Percentiles rank a stretch among this genome's conserved stretches.
Conservation (phyloP, 2,797 vertebrate species). For the Sibirionetta formosa region DNA sequence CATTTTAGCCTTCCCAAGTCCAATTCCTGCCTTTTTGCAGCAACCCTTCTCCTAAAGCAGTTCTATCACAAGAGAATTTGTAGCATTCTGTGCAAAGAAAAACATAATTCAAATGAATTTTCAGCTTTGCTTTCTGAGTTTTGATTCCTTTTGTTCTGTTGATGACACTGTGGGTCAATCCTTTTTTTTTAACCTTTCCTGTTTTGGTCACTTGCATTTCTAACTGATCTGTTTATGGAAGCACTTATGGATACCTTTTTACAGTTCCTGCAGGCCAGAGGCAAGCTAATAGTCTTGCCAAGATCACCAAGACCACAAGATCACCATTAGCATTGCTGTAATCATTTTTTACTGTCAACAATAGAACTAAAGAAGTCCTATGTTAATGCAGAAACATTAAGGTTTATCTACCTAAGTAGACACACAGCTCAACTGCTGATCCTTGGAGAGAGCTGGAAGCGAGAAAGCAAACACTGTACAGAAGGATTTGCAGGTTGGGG, state of each 20-base stretch:
- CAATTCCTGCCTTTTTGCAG: not conserved
- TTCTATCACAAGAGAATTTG: not conserved
- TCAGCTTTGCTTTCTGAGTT: not conserved
- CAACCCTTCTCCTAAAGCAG: not conserved
- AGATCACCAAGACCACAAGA: not conserved
- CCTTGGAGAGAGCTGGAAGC: not conserved
- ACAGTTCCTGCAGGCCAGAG: not conserved
- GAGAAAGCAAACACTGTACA: not conserved
- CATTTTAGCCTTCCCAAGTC: not conserved
- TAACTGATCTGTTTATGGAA: not conserved
- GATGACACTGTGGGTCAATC: rapidly evolving
- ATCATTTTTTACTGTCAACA: no score
- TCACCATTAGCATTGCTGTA: not conserved
- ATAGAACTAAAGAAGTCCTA: not conserved
- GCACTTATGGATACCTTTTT: not conserved
- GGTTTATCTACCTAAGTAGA: rapidly evolving
- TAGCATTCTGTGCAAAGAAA: not conserved
- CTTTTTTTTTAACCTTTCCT: not conserved
- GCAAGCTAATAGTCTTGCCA: not conserved
- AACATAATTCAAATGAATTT: not conserved
- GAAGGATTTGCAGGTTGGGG: not conserved
- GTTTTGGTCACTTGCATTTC: not conserved
- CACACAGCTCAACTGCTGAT: not conserved
- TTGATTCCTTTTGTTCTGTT: not conserved
- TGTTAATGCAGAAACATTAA: not conserved